Percentiles rank a stretch among this genome's conserved stretches.
Evolutionary conservation across 2,888 invertebrate species (phyloP).

Genomic region (Scaptomyza cyrtandrae): DNA sequence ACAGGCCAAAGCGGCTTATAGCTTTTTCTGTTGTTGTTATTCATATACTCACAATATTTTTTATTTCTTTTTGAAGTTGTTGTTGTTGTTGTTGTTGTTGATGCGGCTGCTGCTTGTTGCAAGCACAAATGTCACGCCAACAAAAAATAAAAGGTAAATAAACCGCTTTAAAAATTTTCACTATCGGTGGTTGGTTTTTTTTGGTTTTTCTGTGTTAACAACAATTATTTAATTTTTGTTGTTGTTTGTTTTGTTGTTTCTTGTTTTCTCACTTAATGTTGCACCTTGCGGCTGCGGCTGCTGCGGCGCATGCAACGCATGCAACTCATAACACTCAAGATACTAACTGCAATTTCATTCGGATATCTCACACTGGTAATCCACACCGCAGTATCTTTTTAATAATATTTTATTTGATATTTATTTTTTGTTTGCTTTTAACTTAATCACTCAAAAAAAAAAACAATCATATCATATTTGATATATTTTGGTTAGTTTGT

Average conservation of each 20-base stretch:
- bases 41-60: conserved; percentile 42
- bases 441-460: conserved; percentile 42
- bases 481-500: neutral
- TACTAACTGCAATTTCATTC: conserved; percentile 1
- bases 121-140: conserved; percentile 48
- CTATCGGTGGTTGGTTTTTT: conserved; percentile 25
- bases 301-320: conserved; percentile 52
- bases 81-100: conserved; percentile 17
- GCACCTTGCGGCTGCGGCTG: conserved; percentile 51
- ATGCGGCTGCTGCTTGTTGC: conserved; percentile 41
- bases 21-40: conserved; percentile 21
- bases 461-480: conserved; percentile 21
- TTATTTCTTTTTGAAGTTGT: conserved; percentile 21
- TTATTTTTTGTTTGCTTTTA: conserved; percentile 14
- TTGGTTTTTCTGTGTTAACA: neutral
- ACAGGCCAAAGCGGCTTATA: conserved; percentile 42
- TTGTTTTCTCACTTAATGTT: conserved; percentile 33
- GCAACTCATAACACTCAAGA: conserved; percentile 45
- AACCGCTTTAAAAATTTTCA: conserved; percentile 42
- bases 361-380: conserved; percentile 65
- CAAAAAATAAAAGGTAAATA: conserved; percentile 26
- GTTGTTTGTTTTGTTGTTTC: conserved; percentile 11
- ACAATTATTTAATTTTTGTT: conserved; percentile 22
- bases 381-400: conserved; percentile 52
- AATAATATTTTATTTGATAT: neutral